A percentile compares a stretch with the other conserved stretches of the same genome.
phyloP scores from a whole-genome alignment of 2,797 vertebrate species.

The Hoplostethus mediterraneus region DNA sequence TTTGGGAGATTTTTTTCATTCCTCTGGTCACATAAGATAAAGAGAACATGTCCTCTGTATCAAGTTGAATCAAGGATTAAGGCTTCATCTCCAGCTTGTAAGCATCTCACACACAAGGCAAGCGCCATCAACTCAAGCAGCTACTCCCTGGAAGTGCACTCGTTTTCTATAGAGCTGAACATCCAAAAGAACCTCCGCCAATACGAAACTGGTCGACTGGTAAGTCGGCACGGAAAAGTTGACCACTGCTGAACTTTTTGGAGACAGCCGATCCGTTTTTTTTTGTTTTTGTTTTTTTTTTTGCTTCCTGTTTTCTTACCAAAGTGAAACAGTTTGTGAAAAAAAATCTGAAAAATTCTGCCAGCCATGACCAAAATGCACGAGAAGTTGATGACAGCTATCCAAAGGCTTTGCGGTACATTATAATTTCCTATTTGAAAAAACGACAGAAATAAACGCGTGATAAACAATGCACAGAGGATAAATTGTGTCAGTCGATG shows the following conservation, averaged over 20 bases:
- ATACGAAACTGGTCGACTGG: constrained; percentile 9
- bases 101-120: constrained; percentile 5
- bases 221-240: constrained; percentile 53
- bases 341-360: background rate
- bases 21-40: background rate
- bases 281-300: constrained; percentile 24
- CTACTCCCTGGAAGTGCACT: constrained; percentile 39
- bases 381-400: constrained; percentile 1
- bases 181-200: constrained; percentile 46
- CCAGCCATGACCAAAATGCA: background rate
- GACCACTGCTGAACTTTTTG: constrained; percentile 51
- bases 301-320: constrained; percentile 37
- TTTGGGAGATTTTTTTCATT: constrained; percentile 20
- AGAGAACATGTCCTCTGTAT: background rate
- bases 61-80: background rate
- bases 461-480: background rate
- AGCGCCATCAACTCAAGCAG: constrained; percentile 34
- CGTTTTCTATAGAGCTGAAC: constrained; percentile 38
- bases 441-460: background rate
- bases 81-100: constrained; percentile 8
- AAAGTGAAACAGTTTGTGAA: constrained; percentile 29
- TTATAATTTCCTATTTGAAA: constrained; percentile 18
- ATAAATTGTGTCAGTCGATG: constrained; percentile 4
- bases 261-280: background rate
- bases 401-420: background rate